phyloP scores from a whole-genome alignment of 2,113 vertebrate species.

The Erythrolamprus reginae region DNA sequence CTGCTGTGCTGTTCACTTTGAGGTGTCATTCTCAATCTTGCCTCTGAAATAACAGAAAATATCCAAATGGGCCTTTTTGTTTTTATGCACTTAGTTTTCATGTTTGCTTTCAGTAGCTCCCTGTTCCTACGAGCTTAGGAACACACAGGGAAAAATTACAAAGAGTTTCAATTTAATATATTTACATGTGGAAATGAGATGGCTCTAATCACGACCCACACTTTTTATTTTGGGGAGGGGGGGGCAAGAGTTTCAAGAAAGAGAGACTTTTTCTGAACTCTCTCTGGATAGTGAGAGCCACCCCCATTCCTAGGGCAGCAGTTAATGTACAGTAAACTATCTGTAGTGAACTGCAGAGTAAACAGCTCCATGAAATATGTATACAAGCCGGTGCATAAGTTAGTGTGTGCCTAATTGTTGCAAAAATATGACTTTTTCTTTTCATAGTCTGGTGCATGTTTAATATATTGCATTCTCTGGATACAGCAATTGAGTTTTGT shows the following conservation, averaged over 20 bases:
- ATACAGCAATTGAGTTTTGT: not conserved
- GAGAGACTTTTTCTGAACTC: conserved; percentile 7
- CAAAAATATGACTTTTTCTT: conserved; percentile 17
- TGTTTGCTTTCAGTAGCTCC: not conserved
- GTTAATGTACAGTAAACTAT: conserved; percentile 2
- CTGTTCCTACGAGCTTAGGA: not conserved
- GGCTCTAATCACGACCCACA: not conserved
- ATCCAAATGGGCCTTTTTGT: too few relatives aligned
- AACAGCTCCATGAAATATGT: conserved; percentile 23
- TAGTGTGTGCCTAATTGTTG: conserved; percentile 4
- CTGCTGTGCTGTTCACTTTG: too few relatives aligned
- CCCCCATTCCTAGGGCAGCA: not conserved
- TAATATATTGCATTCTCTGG: not conserved
- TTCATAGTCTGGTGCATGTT: conserved; percentile 12
- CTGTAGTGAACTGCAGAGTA: conserved; percentile 17
- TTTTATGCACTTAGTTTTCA: conserved; percentile 17
- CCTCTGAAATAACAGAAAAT: too few relatives aligned
- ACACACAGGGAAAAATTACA: not conserved
- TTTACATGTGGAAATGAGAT: conserved; percentile 2
- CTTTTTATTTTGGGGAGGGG: not conserved
- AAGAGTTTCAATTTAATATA: not conserved
- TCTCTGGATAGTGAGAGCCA: not conserved
- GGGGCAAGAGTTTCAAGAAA: not conserved
- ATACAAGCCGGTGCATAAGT: conserved; percentile 7
- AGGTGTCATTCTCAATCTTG: too few relatives aligned